These are phyloP conservation scores for Heliconius ismenius DNA, from an alignment of 2,888 invertebrate genomes.

Conservation along the genomic window DNA sequence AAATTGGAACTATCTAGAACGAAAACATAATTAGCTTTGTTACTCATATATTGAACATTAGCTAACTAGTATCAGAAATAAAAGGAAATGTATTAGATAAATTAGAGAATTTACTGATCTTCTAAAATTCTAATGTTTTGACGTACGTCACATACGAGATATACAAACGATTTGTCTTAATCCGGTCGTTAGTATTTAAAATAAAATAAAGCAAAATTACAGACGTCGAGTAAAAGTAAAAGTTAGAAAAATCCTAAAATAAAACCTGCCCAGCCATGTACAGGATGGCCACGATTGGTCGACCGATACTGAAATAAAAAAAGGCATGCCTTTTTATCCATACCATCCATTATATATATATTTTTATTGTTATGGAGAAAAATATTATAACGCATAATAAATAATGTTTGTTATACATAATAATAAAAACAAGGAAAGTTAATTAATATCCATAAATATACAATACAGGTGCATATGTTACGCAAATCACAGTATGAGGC, in stretches of 20 bases:
- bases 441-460: constrained; percentile 18
- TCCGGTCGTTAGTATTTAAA: neutral
- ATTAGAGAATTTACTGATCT: neutral
- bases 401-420: neutral
- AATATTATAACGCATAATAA: neutral
- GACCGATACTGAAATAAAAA: neutral
- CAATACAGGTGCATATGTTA: constrained; percentile 33
- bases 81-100: neutral
- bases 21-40: constrained; percentile 18
- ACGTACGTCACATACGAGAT: neutral
- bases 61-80: neutral
- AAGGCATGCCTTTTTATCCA: neutral
- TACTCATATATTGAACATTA: neutral
- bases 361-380: neutral
- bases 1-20: constrained; percentile 22
- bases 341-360: neutral
- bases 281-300: too few relatives aligned
- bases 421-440: neutral
- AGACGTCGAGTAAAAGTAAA: too few relatives aligned
- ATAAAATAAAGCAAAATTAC: too few relatives aligned
- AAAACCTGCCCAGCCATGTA: too few relatives aligned
- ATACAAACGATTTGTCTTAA: too few relatives aligned
- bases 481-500: constrained; percentile 35
- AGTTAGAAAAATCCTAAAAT: too few relatives aligned
- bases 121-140: neutral